Evolutionary conservation across 2,113 vertebrate species (phyloP), one percentile per base, ranked within the genome.

Genomic region (Oriolus oriolus): DNA sequence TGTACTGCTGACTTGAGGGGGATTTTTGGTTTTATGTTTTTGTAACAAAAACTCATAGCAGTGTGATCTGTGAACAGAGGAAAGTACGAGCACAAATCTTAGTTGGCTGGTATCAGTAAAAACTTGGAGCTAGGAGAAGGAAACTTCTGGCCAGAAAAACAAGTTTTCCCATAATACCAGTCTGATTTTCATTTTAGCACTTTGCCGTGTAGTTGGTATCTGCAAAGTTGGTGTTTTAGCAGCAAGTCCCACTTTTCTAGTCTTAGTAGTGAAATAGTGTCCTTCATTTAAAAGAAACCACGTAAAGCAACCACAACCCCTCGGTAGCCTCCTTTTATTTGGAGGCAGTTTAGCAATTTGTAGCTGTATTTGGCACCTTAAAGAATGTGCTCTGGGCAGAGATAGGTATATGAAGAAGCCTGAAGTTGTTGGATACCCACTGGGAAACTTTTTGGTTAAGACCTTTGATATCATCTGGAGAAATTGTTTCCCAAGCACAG

Each of bases 291-390:
- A 84, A 92, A 68, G 39, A 61, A 85, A 30, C 44, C 82, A 85
- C 27, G 22, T 44, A 57, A 91, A 95, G 50, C 53, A 87, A 39
- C 66, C 42, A n/a, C 63, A 63, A 59, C 68, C 66, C 27, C 84
- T 89, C 1, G 0, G 57, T 39, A 60, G 28, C 74, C 19, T 90
- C 21, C 45, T 85, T 89, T 76, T 93, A 31, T 87, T 79, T 82
- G 57, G 65, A 90, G 61, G 26, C 87, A 45, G 27, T 88, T 90
- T 54, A 83, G 39, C 92, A 75, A 88, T 89, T 85, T 75, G 33
- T 90, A 59, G 76, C 42, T 91, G 26, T 71, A 49, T 82, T 71
- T 74, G 80, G 53, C 47, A 42, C 71, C 81, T 83, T 42, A 89
- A 92, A 83, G 87, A 83, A 64, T 8, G 8, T 4, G 4, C 35